These are phyloP conservation scores for Eupithecia vulgata DNA, from an alignment of 2,888 invertebrate genomes.

Conservation along the genomic window DNA sequence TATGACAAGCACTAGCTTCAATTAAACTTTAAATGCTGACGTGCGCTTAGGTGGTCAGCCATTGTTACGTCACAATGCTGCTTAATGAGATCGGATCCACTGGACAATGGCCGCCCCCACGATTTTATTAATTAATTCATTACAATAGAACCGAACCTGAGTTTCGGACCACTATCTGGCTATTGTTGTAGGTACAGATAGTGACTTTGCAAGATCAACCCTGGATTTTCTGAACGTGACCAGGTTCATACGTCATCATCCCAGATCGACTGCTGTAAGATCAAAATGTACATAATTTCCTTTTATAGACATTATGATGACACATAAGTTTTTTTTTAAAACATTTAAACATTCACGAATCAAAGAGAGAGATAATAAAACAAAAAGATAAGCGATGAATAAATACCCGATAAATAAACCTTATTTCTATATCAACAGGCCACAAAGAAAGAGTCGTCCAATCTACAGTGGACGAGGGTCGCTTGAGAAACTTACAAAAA, in stretches of 20 bases:
- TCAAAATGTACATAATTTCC: not conserved
- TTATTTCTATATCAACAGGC: not conserved
- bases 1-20: conserved; percentile 32
- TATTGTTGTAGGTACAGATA: conserved; percentile 65
- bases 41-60: conserved; percentile 65
- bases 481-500: too few relatives aligned
- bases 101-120: conserved; percentile 76
- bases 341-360: too few relatives aligned
- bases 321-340: too few relatives aligned
- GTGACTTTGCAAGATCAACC: conserved; percentile 73
- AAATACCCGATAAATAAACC: too few relatives aligned
- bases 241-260: not conserved
- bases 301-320: not conserved
- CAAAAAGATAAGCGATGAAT: too few relatives aligned
- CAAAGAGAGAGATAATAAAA: too few relatives aligned
- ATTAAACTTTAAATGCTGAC: conserved; percentile 38
- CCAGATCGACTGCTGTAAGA: not conserved
- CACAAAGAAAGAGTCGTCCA: not conserved
- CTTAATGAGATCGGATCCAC: conserved; percentile 70
- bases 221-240: conserved; percentile 30
- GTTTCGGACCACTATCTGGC: conserved; percentile 74
- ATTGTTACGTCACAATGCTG: conserved; percentile 69
- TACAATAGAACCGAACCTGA: conserved; percentile 80
- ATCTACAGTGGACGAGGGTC: too few relatives aligned
- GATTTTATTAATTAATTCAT: conserved; percentile 84